Percentiles rank a stretch among this genome's conserved stretches.
Conservation (phyloP, 2,113 vertebrate species). For the Dendrocopos noguchii region DNA sequence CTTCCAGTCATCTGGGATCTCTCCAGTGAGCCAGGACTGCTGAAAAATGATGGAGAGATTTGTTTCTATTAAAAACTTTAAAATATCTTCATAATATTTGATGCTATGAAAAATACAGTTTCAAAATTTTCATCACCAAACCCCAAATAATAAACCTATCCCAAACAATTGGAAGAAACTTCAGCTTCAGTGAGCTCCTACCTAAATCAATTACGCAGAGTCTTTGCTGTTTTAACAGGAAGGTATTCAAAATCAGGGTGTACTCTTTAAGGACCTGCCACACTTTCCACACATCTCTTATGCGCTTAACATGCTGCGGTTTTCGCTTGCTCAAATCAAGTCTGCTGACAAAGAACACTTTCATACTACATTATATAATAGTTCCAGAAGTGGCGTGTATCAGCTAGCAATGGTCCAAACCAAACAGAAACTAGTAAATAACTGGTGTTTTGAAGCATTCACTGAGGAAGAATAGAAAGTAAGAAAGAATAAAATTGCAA, state of each 20-base stretch:
- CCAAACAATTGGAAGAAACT: neutral
- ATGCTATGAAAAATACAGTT: neutral
- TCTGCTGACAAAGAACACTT: too few relatives aligned
- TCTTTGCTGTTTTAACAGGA: neutral
- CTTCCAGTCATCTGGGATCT: too few relatives aligned
- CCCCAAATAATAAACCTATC: fast-evolving
- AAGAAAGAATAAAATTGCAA: neutral
- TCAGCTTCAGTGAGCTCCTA: neutral
- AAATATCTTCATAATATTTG: neutral
- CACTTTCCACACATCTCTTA: neutral
- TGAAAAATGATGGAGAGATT: too few relatives aligned
- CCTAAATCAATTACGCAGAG: neutral
- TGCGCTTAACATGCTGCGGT: fast-evolving
- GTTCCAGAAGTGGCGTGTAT: too few relatives aligned
- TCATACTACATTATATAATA: too few relatives aligned
- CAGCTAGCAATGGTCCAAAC: too few relatives aligned
- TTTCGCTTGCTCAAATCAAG: neutral
- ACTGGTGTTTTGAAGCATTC: neutral
- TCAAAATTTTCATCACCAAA: neutral
- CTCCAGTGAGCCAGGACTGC: too few relatives aligned
- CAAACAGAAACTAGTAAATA: neutral
- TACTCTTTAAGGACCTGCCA: neutral
- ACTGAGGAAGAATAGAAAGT: neutral
- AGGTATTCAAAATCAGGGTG: fast-evolving
- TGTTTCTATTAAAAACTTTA: neutral